Evolutionary conservation across 2,797 vertebrate genomes (phyloP).

Genomic region (Chromobotia macracanthus): DNA sequence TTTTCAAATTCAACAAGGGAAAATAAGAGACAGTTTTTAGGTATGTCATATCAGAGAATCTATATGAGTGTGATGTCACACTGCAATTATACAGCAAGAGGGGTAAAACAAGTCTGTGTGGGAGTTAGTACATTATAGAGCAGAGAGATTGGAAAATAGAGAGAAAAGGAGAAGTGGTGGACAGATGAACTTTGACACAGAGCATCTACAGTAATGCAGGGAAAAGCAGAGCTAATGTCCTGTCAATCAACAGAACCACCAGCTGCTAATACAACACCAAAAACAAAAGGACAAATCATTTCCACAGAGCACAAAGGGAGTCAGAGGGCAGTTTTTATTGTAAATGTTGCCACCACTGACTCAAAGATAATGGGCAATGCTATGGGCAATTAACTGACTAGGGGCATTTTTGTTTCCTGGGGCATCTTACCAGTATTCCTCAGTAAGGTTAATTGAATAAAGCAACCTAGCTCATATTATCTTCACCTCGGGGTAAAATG

Average conservation of each 20-base stretch:
- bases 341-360: conserved; percentile 21
- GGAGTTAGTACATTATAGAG: neutral
- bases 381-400: conserved; percentile 42
- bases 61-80: neutral
- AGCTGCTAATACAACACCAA: conserved; percentile 22
- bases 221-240: conserved; percentile 33
- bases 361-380: conserved; percentile 32
- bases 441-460: conserved; percentile 43
- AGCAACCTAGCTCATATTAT: conserved; percentile 21
- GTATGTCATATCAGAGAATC: conserved; percentile 39
- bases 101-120: neutral
- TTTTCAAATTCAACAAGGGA: conserved; percentile 44
- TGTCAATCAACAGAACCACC: conserved; percentile 28
- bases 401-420: conserved; percentile 15
- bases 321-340: conserved; percentile 14
- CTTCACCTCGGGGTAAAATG: neutral
- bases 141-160: neutral
- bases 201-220: neutral
- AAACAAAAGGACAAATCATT: conserved; percentile 42
- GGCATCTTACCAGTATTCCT: conserved; percentile 15
- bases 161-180: conserved; percentile 5
- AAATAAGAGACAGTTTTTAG: conserved; percentile 12
- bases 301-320: conserved; percentile 39
- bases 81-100: neutral
- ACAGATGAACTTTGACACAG: conserved; percentile 17